Base-by-base conservation (phyloP, 2,113 vertebrate genomes). In the Willisornis vidua region DNA sequence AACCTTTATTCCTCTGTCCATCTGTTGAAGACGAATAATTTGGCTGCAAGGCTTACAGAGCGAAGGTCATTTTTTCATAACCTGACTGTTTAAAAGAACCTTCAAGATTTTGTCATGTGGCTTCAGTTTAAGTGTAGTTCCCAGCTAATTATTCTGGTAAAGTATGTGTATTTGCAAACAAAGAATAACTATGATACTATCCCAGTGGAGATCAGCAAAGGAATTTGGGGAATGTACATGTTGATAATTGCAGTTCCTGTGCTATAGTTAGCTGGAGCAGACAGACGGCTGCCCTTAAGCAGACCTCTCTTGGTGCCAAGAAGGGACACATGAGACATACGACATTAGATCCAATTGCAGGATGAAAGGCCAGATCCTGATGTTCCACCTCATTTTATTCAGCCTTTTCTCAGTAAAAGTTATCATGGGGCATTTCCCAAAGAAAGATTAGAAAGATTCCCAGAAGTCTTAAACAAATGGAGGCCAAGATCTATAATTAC, bases 161-260 rank as follows among this genome's bases (percentile, higher is more conserved):
- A 93, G 79, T 85, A 80, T 91, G 81, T 97, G 48, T 96, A 96
- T 97, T 97, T 97, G 95, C 85, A 97, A 97, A 97, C 95, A 97
- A 96, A 97, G 96, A 95, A 94, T 95, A 95, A 89, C 88, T 95
- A 85, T 94, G 93, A 92, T 89, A 89, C 58, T 95, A 94, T 97
- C 81, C 93, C 48, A 37, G 92, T 51, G 79, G 79, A 90, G 82
- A 94, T 95, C 86, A 94, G 90, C 76, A 85, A 85, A 97, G 92
- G 86, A 92, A 95, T 91, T 39, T 63, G 78, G 43, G 89, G 78
- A 93, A 97, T 93, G 95, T 91, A 92, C 91, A 94, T 95, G 90
- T 85, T 96, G 87, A 77, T 78, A 54, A 77, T 71, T 84, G 61
- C 72, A 87, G 70, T 89, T 95, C 73, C 91, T 91, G 87, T 9